Percentiles rank a stretch among this genome's conserved stretches.
These are phyloP conservation scores for Bombycilla garrulus DNA, from an alignment of 2,113 vertebrate genomes.

Conservation along the genomic window DNA sequence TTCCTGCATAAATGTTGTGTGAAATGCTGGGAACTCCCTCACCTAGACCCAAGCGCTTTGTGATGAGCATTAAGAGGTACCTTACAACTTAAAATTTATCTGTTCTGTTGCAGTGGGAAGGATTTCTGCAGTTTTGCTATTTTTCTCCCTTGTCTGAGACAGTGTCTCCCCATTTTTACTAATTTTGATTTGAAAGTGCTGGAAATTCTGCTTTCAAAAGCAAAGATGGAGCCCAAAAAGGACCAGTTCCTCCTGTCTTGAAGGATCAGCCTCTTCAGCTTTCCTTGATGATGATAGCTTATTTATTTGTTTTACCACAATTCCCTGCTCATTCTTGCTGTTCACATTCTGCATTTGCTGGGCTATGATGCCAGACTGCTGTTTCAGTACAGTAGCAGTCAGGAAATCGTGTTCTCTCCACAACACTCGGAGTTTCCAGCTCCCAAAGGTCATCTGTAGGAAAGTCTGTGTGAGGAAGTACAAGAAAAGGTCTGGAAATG, in stretches of 20 bases:
- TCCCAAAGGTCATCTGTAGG: slow-evolving; percentile 11
- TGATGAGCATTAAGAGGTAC: neutral
- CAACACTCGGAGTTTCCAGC: neutral
- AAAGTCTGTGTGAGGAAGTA: neutral
- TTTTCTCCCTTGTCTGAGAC: neutral
- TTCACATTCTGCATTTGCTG: neutral
- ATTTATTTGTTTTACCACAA: neutral
- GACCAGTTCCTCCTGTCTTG: neutral
- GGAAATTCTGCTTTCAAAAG: neutral
- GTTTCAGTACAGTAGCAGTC: neutral
- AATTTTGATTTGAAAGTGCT: neutral
- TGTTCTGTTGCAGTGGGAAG: neutral
- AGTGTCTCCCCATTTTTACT: neutral
- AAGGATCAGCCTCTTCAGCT: neutral
- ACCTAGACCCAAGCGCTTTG: neutral
- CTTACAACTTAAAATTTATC: neutral
- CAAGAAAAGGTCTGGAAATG: neutral
- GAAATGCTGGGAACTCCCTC: neutral
- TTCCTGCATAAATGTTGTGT: neutral
- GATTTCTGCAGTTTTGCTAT: neutral
- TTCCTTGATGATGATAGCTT: neutral
- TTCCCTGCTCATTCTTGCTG: neutral
- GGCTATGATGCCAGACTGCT: neutral
- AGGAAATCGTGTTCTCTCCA: neutral
- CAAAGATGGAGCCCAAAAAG: neutral